Evolutionary conservation across 1,140 invertebrate genomes (phyloP).

Genomic region (Alviniconcha marisindica): DNA sequence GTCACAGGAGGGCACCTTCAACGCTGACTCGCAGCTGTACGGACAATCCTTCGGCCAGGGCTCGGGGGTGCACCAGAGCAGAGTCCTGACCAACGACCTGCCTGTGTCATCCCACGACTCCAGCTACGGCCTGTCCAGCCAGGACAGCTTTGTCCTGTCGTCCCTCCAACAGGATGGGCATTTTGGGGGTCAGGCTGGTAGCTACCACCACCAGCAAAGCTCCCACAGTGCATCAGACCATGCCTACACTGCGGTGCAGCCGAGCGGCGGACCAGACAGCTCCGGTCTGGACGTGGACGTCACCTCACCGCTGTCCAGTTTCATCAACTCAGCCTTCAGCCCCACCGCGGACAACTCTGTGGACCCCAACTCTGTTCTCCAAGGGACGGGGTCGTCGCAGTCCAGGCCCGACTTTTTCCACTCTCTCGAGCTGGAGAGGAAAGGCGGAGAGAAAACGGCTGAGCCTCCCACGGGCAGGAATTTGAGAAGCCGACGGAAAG

Average conservation of each 20-base stretch:
- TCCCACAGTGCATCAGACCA: not conserved
- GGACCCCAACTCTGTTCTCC: slow-evolving; percentile 48
- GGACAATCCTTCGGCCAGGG: not conserved
- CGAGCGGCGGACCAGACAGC: not conserved
- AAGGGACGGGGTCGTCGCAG: slow-evolving; percentile 14
- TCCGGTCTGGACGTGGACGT: slow-evolving; percentile 40
- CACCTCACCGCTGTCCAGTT: slow-evolving; percentile 46
- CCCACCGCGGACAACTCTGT: slow-evolving; percentile 43
- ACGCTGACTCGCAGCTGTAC: not conserved
- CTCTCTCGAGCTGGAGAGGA: slow-evolving; percentile 89
- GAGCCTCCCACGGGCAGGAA: not conserved
- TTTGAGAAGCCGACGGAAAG: slow-evolving; percentile 22
- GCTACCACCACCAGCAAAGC: not conserved
- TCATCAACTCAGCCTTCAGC: slow-evolving; percentile 48
- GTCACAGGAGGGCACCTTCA: slow-evolving; percentile 20
- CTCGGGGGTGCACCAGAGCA: not conserved
- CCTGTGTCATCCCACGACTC: not conserved
- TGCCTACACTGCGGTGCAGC: not conserved
- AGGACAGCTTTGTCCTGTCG: not conserved
- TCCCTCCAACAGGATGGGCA: not conserved
- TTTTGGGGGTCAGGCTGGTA: not conserved
- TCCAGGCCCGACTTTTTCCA: slow-evolving; percentile 82
- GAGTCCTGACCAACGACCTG: not conserved
- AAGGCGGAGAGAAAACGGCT: slow-evolving; percentile 76
- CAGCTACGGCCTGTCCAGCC: not conserved